Base-by-base conservation (phyloP, 2,113 vertebrate species). In the Malurus alboscapulatus region DNA sequence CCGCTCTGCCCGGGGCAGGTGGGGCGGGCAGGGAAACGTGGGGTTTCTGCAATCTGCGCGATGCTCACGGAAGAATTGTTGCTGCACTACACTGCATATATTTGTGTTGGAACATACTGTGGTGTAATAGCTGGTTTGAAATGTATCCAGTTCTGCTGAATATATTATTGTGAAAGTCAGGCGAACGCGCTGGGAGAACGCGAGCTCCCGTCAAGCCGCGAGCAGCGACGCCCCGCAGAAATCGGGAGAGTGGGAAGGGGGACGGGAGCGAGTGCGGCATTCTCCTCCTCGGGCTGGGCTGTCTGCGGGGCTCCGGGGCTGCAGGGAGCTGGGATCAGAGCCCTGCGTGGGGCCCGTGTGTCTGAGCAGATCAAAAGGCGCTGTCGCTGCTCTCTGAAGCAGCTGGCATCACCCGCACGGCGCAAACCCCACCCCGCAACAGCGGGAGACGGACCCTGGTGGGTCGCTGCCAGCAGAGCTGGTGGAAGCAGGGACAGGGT, bases 121-220 rank as follows among this genome's bases (percentile, higher is more conserved):
- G 94, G 91, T 92, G 47, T 88, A 93, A 96, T 63, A 84, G 93
- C 83, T 90, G 90, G 66, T 81, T 88, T 58, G 75, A 91, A 95
- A 92, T 19, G 8, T 17, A 72, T 47, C 83, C 71, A 92, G 86
- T 75, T 87, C 94, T 82, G 80, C 79, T 72, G 90, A 78, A 94
- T 92, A 77, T 45, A 79, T 95, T 87, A 87, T 47, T 18, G 72
- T 48, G 88, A 16, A 55, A 96, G 92, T 85, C 91, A 59, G 84
- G 84, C n/a, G 29, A 91, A 42, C 0, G 45, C 75, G 1, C 66
- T 2, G 79, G 86, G 85, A 69, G 87, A 84, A 79, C 1, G 69
- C 3, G 63, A 92, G 87, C 45, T 76, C 15, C 85, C 74, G 92
- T 94, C 84, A 85, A 47, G 80, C 7, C 0, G 29, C 1, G 80